These are phyloP conservation scores for Periophthalmus magnuspinnatus DNA, from an alignment of 2,797 vertebrate species.

Conservation along the genomic window DNA sequence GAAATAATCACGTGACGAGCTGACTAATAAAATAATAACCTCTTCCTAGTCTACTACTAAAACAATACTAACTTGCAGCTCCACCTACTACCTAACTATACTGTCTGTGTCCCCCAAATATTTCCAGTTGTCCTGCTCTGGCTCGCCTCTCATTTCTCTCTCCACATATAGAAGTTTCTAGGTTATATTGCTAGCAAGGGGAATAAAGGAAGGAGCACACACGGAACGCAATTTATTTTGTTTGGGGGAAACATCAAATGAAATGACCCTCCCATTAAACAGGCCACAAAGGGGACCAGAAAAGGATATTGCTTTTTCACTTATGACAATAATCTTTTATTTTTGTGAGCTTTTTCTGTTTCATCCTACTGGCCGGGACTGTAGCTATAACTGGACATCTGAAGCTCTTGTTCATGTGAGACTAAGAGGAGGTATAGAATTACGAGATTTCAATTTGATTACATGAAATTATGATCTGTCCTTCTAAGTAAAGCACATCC, in stretches of 20 bases:
- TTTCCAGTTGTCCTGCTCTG: slow-evolving; percentile 11
- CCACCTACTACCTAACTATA: too few relatives aligned
- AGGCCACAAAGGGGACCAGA: slow-evolving; percentile 61
- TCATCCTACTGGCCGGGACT: slow-evolving; percentile 41
- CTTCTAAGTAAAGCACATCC: slow-evolving; percentile 33
- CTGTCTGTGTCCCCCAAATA: slow-evolving; percentile 26
- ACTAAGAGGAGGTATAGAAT: slow-evolving; percentile 4
- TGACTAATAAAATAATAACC: too few relatives aligned
- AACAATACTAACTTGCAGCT: too few relatives aligned
- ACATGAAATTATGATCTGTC: slow-evolving; percentile 40
- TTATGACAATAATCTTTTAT: slow-evolving; percentile 69
- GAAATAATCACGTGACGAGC: too few relatives aligned
- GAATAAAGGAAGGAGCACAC: slow-evolving; percentile 65
- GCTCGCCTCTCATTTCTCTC: slow-evolving; percentile 36
- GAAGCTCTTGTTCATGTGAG: slow-evolving; percentile 8
- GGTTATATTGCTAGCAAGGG: slow-evolving; percentile 68
- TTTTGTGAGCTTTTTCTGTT: slow-evolving; percentile 42
- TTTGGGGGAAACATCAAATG: slow-evolving; percentile 72
- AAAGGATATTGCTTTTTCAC: slow-evolving; percentile 74
- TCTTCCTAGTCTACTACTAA: too few relatives aligned
- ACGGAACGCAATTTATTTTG: slow-evolving; percentile 72
- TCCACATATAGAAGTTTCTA: slow-evolving; percentile 59
- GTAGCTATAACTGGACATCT: slow-evolving; percentile 28
- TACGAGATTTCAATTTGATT: slow-evolving; percentile 34
- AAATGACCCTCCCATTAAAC: slow-evolving; percentile 75